These are phyloP conservation scores for Mechanitis mazaeus DNA, from an alignment of 2,888 invertebrate species.

Conservation along the genomic window DNA sequence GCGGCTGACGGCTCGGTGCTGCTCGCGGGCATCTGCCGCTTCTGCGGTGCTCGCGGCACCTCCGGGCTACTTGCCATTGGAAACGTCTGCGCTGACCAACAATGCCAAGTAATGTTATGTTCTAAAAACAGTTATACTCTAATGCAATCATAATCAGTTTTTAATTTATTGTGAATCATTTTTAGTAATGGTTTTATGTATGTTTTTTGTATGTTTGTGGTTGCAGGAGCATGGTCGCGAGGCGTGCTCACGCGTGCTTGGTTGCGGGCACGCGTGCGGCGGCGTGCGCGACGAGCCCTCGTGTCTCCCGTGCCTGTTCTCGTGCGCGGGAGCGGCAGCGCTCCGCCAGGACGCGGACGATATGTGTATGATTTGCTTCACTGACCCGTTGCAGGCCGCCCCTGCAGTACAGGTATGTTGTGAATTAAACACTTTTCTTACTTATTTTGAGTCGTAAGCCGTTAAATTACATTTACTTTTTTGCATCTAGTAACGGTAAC, in stretches of 20 bases:
- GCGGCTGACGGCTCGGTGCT: conserved; percentile 49
- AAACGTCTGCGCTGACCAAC: conserved; percentile 94
- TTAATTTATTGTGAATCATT: too few relatives aligned
- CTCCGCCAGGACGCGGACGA: conserved; percentile 98
- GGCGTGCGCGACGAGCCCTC: conserved; percentile 90
- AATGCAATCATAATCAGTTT: too few relatives aligned
- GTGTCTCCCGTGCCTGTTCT: conserved; percentile 94
- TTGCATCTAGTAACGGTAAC: too few relatives aligned
- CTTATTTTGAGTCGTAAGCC: too few relatives aligned
- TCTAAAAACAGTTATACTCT: too few relatives aligned
- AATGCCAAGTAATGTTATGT: conserved; percentile 84
- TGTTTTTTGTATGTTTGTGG: neutral
- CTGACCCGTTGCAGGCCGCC: conserved; percentile 95
- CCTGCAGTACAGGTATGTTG: conserved; percentile 88
- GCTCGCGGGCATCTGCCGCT: conserved; percentile 87
- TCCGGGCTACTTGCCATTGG: conserved; percentile 92
- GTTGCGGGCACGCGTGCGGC: conserved; percentile 95
- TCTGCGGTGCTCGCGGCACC: conserved; percentile 91
- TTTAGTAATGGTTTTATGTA: conserved; percentile 11
- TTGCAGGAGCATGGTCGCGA: conserved; percentile 84
- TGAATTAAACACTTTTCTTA: neutral
- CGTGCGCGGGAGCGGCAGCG: conserved; percentile 87
- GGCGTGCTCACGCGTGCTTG: conserved; percentile 88
- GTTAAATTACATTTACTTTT: too few relatives aligned
- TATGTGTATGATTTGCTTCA: conserved; percentile 99